A percentile compares a stretch with the other conserved stretches of the same genome.
These are phyloP conservation scores for Eurypyga helias DNA, from an alignment of 2,113 vertebrate genomes.

Conservation along the genomic window DNA sequence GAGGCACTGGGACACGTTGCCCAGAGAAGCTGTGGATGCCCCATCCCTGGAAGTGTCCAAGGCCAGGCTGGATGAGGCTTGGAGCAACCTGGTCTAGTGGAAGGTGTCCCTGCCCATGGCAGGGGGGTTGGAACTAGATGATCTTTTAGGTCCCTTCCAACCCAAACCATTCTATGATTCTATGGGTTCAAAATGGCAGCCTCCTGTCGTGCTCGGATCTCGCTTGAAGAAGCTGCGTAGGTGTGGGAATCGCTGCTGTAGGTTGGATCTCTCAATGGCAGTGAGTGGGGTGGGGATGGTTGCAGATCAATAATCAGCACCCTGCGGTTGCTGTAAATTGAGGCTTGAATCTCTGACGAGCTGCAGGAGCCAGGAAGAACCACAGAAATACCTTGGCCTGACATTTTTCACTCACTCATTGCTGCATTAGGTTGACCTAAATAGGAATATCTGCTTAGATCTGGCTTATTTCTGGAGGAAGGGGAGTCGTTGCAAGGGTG, in stretches of 20 bases:
- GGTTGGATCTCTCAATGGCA: background rate
- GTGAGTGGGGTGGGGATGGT: background rate
- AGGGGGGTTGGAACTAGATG: too few species aligned
- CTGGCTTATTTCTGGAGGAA: background rate
- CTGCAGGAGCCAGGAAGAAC: background rate
- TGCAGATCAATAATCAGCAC: slow-evolving; percentile 33
- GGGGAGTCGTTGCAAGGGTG: background rate
- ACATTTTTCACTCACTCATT: background rate
- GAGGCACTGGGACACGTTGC: too few species aligned
- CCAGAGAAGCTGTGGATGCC: too few species aligned
- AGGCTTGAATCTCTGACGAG: background rate
- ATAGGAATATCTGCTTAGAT: background rate
- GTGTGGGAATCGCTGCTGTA: slow-evolving; percentile 37
- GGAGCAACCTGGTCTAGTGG: too few species aligned
- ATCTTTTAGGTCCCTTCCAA: too few species aligned
- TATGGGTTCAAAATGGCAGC: background rate
- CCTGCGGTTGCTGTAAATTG: background rate
- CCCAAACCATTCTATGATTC: too few species aligned
- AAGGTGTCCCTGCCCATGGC: too few species aligned
- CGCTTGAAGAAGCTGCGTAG: background rate
- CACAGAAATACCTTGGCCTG: background rate
- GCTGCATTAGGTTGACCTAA: background rate
- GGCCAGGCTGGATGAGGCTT: too few species aligned
- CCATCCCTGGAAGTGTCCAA: too few species aligned
- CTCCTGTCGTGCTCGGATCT: background rate